phyloP scores from a whole-genome alignment of 2,888 invertebrate genomes.

The Calameuta pallipes region DNA sequence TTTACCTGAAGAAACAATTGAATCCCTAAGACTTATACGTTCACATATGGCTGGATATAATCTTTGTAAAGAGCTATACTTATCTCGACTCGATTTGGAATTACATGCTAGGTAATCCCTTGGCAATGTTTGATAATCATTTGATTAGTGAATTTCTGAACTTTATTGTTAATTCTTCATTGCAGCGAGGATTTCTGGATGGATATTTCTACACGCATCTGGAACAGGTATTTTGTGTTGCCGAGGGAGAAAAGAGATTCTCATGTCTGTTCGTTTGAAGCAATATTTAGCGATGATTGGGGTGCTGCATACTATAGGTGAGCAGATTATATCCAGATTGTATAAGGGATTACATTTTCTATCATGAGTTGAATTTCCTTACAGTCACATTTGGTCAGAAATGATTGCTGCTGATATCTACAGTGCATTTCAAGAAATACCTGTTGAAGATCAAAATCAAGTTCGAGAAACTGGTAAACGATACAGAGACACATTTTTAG shows the following conservation, averaged over 20 bases:
- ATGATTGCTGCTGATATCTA: slow-evolving; percentile 93
- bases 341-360: background rate
- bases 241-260: slow-evolving; percentile 83
- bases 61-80: slow-evolving; percentile 84
- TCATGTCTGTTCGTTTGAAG: slow-evolving; percentile 86
- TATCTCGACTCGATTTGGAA: slow-evolving; percentile 85
- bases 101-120: slow-evolving; percentile 74
- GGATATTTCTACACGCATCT: slow-evolving; percentile 79
- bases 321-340: background rate
- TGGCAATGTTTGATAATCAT: background rate
- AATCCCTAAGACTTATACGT: slow-evolving; percentile 73
- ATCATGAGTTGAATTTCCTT: slow-evolving; percentile 79
- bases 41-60: slow-evolving; percentile 83
- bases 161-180: slow-evolving; percentile 20
- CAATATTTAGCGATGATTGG: slow-evolving; percentile 86
- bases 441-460: slow-evolving; percentile 67
- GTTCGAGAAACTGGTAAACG: slow-evolving; percentile 74
- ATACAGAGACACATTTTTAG: slow-evolving; percentile 85
- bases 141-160: slow-evolving; percentile 8
- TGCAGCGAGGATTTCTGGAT: slow-evolving; percentile 82
- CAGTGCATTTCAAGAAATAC: slow-evolving; percentile 81
- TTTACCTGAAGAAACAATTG: slow-evolving; percentile 75
- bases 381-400: slow-evolving; percentile 85
- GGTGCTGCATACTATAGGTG: slow-evolving; percentile 84
- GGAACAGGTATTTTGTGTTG: slow-evolving; percentile 84